Conservation (phyloP, 2,888 invertebrate species). For the Philaethria dido region DNA sequence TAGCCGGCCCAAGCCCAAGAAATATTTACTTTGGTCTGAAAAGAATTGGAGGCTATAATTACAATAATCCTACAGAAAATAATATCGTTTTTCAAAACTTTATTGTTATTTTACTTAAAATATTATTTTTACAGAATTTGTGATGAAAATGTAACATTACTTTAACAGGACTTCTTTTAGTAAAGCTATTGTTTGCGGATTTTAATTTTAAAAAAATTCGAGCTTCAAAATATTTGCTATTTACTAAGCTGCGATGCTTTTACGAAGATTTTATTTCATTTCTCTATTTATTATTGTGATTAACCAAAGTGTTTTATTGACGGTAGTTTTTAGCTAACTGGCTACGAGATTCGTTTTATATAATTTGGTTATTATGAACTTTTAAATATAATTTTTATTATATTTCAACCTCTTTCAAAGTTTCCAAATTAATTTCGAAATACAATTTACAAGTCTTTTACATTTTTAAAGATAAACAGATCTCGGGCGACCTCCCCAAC, state of each 20-base stretch:
- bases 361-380: neutral
- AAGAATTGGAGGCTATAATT: too few species aligned
- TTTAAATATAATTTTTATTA: neutral
- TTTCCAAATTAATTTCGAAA: neutral
- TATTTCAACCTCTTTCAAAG: neutral
- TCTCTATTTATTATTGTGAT: neutral
- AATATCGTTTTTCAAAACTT: neutral
- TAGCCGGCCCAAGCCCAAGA: too few species aligned
- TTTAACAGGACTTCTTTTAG: neutral
- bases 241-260: neutral
- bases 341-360: neutral
- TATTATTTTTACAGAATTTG: conserved; percentile 2
- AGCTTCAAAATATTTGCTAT: neutral
- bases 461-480: conserved; percentile 23
- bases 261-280: neutral
- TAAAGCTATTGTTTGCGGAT: neutral
- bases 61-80: neutral
- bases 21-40: too few species aligned
- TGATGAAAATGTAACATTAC: conserved; percentile 4
- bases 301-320: conserved; percentile 7
- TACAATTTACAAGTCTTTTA: conserved; percentile 17
- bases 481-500: conserved; percentile 10
- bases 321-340: neutral
- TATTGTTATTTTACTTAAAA: neutral
- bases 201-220: neutral